A percentile compares a stretch with the other conserved stretches of the same genome.
These are phyloP conservation scores for Philotrypesis tridentata DNA, from an alignment of 1,140 invertebrate species.

Conservation along the genomic window DNA sequence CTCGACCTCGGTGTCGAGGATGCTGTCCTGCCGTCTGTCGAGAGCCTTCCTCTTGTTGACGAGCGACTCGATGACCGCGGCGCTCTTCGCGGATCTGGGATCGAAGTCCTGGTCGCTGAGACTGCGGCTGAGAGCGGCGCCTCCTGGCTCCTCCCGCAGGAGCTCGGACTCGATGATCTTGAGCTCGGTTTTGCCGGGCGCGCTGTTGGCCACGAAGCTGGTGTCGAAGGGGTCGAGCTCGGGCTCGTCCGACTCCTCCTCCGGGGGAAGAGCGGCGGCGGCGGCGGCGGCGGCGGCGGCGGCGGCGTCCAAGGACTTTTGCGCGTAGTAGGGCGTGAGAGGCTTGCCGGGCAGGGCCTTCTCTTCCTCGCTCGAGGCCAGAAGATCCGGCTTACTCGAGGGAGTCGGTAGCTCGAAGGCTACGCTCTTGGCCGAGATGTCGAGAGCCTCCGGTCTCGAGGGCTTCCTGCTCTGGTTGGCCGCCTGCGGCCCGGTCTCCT, in stretches of 20 bases:
- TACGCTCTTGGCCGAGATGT: conserved; percentile 77
- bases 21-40: conserved; percentile 64
- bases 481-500: conserved; percentile 49
- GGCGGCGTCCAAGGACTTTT: conserved; percentile 68
- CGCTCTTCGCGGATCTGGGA: conserved; percentile 66
- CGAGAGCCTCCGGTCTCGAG: conserved; percentile 77
- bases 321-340: conserved; percentile 85
- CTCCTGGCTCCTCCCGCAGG: conserved; percentile 57
- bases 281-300: too few relatives aligned
- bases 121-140: conserved; percentile 62
- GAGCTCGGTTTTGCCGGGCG: conserved; percentile 83
- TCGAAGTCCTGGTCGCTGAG: conserved; percentile 79
- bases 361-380: conserved; percentile 77
- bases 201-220: conserved; percentile 81
- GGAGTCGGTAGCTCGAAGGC: conserved; percentile 80
- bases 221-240: conserved; percentile 88
- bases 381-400: conserved; percentile 74
- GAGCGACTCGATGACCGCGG: conserved; percentile 39
- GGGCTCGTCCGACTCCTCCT: conserved; percentile 63
- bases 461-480: conserved; percentile 64
- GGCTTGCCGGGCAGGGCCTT: conserved; percentile 78
- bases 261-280: conserved; percentile 66
- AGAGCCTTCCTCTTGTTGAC: conserved; percentile 29
- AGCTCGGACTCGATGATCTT: conserved; percentile 84
- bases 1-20: conserved; percentile 77